Conservation (phyloP, 1,140 invertebrate species). For the Neodiprion pinetum region DNA sequence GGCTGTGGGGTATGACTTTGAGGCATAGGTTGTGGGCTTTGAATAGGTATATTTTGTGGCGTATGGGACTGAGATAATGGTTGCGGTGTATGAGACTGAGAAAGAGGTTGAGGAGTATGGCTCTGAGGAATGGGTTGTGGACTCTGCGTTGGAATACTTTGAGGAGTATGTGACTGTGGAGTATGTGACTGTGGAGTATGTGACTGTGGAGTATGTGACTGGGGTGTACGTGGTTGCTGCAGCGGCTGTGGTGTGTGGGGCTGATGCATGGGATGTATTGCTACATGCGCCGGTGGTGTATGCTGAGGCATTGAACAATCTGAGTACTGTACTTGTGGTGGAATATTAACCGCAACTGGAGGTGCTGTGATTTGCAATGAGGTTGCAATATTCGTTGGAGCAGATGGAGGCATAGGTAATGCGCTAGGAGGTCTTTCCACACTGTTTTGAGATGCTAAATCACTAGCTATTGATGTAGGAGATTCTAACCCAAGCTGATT, state of each 20-base stretch:
- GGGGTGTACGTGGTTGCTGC: constrained; percentile 54
- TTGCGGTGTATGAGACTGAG: constrained; percentile 44
- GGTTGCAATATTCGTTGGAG: constrained; percentile 41
- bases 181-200: constrained; percentile 55
- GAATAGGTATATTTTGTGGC: constrained; percentile 43
- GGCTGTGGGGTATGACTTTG: constrained; percentile 64
- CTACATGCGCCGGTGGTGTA: constrained; percentile 44
- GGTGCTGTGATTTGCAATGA: constrained; percentile 50
- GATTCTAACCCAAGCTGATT: constrained; percentile 85
- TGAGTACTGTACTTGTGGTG: constrained; percentile 49
- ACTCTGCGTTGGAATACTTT: constrained; percentile 54
- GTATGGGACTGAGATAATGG: constrained; percentile 59
- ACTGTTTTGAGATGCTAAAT: constrained; percentile 80
- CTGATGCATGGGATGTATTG: constrained; percentile 54
- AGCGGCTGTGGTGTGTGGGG: constrained; percentile 49
- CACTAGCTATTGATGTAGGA: constrained; percentile 85
- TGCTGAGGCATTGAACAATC: constrained; percentile 55
- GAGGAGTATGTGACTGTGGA: constrained; percentile 51
- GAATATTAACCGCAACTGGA: constrained; percentile 49
- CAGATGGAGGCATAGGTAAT: constrained; percentile 51
- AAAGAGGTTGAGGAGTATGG: constrained; percentile 49
- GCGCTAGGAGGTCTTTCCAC: constrained; percentile 67
- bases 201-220: constrained; percentile 53
- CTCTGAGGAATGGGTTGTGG: constrained; percentile 55
- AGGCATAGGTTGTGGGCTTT: constrained; percentile 62